Conservation (phyloP, 2,888 invertebrate species). For the Strigamia crassipes region DNA sequence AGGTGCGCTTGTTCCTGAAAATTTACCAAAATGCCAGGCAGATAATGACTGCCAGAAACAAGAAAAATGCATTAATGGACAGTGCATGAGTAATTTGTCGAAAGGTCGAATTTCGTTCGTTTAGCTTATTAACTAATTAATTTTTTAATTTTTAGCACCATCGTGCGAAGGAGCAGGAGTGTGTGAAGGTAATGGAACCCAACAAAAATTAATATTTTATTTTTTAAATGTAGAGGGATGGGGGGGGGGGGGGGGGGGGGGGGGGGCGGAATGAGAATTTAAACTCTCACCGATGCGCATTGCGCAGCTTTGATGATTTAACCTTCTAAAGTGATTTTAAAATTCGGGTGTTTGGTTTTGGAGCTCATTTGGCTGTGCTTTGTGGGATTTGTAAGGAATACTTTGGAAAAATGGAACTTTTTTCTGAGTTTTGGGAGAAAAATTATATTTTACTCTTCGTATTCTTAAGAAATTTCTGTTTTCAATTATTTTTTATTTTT, state of each 20-base stretch:
- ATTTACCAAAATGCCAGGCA: constrained; percentile 43
- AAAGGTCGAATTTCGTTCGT: not conserved
- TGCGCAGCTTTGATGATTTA: not conserved
- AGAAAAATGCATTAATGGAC: constrained; percentile 49
- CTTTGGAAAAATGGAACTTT: not conserved
- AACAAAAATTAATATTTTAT: not conserved
- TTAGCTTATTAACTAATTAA: not conserved
- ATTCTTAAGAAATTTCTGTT: not conserved
- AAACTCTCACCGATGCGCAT: not conserved
- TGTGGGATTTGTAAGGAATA: not conserved
- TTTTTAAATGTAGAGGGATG: not conserved
- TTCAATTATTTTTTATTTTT: not conserved
- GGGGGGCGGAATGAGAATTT: not conserved
- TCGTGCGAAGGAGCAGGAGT: not conserved
- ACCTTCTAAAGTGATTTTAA: not conserved
- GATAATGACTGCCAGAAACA: constrained; percentile 48
- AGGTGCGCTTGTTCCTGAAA: constrained; percentile 34
- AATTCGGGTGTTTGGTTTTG: not conserved
- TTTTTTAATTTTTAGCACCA: not conserved
- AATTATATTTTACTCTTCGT: not conserved
- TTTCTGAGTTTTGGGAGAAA: not conserved
- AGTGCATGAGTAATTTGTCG: constrained; percentile 49
- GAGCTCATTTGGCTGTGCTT: not conserved
- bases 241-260: not conserved
- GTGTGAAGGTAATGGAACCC: not conserved